Percentiles rank a stretch among this genome's conserved stretches.
Conservation (phyloP, 1,140 invertebrate genomes). For the Brachionus asplanchnoidis region DNA sequence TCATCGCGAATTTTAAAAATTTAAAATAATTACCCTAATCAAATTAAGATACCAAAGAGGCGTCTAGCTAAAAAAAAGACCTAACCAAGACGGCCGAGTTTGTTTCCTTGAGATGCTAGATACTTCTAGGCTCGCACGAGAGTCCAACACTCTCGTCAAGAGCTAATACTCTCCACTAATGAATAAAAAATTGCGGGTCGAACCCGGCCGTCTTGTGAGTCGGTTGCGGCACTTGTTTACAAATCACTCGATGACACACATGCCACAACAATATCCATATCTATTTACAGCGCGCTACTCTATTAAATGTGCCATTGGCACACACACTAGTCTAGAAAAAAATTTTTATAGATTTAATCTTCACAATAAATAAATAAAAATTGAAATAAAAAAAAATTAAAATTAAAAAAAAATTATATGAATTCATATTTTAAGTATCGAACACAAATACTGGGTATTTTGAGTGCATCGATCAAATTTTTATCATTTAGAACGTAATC, state of each 20-base stretch:
- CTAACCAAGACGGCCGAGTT: not conserved
- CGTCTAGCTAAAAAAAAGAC: not conserved
- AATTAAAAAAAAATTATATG: not conserved
- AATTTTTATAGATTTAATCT: not conserved
- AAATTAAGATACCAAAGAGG: not conserved
- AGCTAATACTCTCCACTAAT: not conserved
- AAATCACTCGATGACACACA: not conserved
- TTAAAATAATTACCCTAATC: not conserved
- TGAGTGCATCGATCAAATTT: not conserved
- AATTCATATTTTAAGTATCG: slow-evolving; percentile 34
- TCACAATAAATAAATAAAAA: not conserved
- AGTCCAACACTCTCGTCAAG: not conserved
- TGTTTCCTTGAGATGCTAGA: not conserved
- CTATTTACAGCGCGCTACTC: not conserved
- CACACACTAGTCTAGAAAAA: not conserved
- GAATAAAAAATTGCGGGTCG: not conserved
- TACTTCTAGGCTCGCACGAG: not conserved
- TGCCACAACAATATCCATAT: not conserved
- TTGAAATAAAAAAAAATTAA: not conserved
- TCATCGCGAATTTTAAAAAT: not conserved
- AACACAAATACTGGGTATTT: slow-evolving; percentile 20
- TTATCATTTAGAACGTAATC: slow-evolving; percentile 32
- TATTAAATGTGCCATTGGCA: not conserved
- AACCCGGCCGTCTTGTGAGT: not conserved
- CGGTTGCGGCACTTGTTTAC: not conserved